These are phyloP conservation scores for Pteromalus puparum DNA, from an alignment of 1,140 invertebrate species.

Conservation along the genomic window DNA sequence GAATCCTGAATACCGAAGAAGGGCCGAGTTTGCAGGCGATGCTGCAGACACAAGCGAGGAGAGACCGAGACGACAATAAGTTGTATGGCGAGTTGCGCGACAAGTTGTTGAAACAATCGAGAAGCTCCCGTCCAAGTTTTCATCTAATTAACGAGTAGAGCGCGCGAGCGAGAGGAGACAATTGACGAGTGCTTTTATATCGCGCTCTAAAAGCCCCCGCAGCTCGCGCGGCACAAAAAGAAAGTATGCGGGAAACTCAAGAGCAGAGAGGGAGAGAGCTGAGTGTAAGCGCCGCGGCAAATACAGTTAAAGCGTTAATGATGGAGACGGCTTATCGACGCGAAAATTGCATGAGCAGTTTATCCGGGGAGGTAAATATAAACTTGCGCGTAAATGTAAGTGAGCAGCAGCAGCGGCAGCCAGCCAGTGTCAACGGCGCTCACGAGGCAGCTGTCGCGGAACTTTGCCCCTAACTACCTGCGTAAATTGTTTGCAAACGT, in stretches of 20 bases:
- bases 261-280: not conserved
- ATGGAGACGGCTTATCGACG: slow-evolving; percentile 37
- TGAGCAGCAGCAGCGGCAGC: not conserved
- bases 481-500: slow-evolving; percentile 44
- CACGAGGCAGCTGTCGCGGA: slow-evolving; percentile 38
- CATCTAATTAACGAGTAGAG: slow-evolving; percentile 4
- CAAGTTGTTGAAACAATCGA: slow-evolving; percentile 27
- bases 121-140: not conserved
- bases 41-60: too few species aligned
- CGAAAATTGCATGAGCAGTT: slow-evolving; percentile 37
- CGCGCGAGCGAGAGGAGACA: not conserved
- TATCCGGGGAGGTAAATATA: slow-evolving; percentile 33
- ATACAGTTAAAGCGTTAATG: slow-evolving; percentile 39
- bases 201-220: not conserved
- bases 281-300: slow-evolving; percentile 14
- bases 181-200: not conserved
- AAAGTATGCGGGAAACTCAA: slow-evolving; percentile 12
- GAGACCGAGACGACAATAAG: slow-evolving; percentile 7
- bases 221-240: not conserved
- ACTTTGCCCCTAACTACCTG: slow-evolving; percentile 24
- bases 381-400: slow-evolving; percentile 34
- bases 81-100: not conserved
- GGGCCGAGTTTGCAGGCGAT: too few species aligned
- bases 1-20: slow-evolving; percentile 38
- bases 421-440: slow-evolving; percentile 2